phyloP scores from a whole-genome alignment of 2,797 vertebrate species.

The Fratercula arctica region DNA sequence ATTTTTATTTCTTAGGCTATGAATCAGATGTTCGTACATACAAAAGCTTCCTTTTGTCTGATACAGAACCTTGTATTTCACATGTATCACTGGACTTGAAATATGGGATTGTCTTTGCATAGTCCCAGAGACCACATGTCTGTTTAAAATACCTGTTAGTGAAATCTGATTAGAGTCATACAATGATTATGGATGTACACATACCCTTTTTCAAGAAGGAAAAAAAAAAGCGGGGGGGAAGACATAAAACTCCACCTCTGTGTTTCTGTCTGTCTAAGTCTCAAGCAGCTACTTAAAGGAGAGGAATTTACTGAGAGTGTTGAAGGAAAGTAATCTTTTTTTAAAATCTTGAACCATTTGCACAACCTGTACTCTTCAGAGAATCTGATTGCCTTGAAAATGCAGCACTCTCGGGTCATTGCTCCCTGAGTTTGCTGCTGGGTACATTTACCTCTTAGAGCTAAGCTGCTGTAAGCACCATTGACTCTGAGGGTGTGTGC shows the following conservation, averaged over 20 bases:
- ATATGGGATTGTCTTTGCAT: background rate
- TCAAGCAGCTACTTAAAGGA: background rate
- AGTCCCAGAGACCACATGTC: background rate
- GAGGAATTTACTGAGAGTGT: background rate
- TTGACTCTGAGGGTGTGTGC: background rate
- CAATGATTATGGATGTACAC: background rate
- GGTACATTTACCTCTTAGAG: background rate
- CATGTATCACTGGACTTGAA: background rate
- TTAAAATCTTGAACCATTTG: background rate
- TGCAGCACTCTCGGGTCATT: background rate
- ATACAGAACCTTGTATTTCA: background rate
- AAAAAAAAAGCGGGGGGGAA: fast-evolving
- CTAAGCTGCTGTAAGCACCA: background rate
- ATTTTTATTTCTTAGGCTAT: background rate
- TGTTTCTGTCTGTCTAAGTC: background rate
- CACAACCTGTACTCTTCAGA: background rate
- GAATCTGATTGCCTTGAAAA: background rate
- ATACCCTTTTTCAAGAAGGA: background rate
- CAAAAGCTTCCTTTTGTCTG: background rate
- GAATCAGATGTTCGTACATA: background rate
- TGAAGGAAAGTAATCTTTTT: background rate
- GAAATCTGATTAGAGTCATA: background rate
- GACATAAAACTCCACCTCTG: background rate
- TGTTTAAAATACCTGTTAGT: background rate
- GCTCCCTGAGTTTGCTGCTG: background rate